Percentiles rank a stretch among this genome's conserved stretches.
These are phyloP conservation scores for Coecobrya sp. DNA, from an alignment of 2,888 invertebrate genomes.

Conservation along the genomic window DNA sequence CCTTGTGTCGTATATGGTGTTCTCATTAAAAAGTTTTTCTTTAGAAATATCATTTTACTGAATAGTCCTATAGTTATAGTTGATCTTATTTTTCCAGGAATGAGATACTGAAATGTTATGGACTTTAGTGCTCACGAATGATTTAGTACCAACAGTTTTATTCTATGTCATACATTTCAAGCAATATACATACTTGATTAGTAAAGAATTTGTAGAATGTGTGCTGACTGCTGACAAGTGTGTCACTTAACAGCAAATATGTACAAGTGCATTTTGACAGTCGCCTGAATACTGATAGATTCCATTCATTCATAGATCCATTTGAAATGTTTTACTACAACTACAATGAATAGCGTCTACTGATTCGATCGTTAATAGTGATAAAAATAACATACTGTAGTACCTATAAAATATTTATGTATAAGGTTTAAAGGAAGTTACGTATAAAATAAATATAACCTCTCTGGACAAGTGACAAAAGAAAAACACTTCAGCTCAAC, in stretches of 20 bases:
- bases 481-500: conserved; percentile 44
- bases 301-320: not conserved
- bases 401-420: not conserved
- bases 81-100: not conserved
- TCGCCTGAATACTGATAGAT: not conserved
- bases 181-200: not conserved
- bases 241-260: conserved; percentile 32
- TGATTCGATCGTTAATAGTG: too few species aligned
- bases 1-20: not conserved
- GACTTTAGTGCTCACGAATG: too few species aligned
- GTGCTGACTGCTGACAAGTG: conserved; percentile 34
- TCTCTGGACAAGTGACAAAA: conserved; percentile 56
- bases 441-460: not conserved
- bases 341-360: too few species aligned
- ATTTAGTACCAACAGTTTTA: too few species aligned
- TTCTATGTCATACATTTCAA: not conserved
- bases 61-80: not conserved
- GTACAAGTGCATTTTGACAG: not conserved
- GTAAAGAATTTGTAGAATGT: not conserved
- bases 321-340: not conserved
- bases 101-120: not conserved
- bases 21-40: not conserved
- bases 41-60: not conserved
- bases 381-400: too few species aligned
- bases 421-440: not conserved